These are phyloP conservation scores for Sinosuthora webbiana DNA, from an alignment of 2,113 vertebrate genomes.

Conservation along the genomic window DNA sequence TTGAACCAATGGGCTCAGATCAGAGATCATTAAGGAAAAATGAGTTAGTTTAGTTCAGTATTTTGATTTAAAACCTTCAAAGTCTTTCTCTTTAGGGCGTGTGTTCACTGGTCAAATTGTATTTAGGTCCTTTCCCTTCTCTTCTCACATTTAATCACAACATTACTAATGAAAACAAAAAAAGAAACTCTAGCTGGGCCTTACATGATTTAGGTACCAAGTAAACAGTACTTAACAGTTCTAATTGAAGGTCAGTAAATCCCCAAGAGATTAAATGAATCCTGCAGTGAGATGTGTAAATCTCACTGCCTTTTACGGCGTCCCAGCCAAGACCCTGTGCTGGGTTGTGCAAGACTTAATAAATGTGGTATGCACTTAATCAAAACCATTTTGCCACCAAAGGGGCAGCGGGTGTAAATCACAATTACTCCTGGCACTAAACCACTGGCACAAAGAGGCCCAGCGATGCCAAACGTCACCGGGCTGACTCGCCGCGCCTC, in stretches of 20 bases:
- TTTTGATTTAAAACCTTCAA: constrained; percentile 41
- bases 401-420: constrained; percentile 76
- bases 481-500: constrained; percentile 38
- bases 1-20: neutral
- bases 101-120: neutral
- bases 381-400: constrained; percentile 84
- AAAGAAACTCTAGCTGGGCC: constrained; percentile 51
- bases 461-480: constrained; percentile 63
- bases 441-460: constrained; percentile 72
- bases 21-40: constrained; percentile 29
- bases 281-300: constrained; percentile 78
- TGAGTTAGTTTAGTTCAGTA: neutral
- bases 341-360: constrained; percentile 76
- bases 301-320: constrained; percentile 73
- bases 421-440: constrained; percentile 79
- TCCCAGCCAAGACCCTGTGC: constrained; percentile 57
- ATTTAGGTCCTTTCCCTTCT: constrained; percentile 18
- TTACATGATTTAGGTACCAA: constrained; percentile 77
- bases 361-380: constrained; percentile 81
- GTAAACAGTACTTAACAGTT: constrained; percentile 82
- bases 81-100: neutral
- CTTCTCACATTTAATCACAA: constrained; percentile 46
- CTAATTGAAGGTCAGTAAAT: constrained; percentile 85
- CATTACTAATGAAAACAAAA: constrained; percentile 74
- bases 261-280: constrained; percentile 80